Base-by-base conservation (phyloP, 2,113 vertebrate genomes). In the Ageneiosus marmoratus region DNA sequence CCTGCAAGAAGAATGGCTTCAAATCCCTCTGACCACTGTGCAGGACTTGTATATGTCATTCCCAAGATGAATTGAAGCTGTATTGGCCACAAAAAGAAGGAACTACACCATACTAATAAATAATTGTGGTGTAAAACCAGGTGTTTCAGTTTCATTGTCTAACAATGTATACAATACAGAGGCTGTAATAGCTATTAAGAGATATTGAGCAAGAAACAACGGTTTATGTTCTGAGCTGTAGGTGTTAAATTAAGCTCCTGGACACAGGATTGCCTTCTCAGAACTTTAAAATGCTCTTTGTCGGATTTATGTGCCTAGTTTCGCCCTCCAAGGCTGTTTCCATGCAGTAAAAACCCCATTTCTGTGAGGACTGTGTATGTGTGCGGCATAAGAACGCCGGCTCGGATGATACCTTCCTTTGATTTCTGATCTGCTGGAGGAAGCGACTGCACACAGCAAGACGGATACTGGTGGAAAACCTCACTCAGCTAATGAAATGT, bases 221-320 rank as follows among this genome's bases (percentile, higher is more conserved):
- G 69, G 77, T 85, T 83, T 76, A 80, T 34, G 83, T 78, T 81
- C 63, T 69, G 82, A 41, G 69, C 79, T 67, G 16, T 34, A 56
- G 83, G 60, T 86, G 72, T 81, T 81, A 55, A 90, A 84, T 79
- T 62, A 82, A 85, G 50, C 55, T 65, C 80, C 79, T 82, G 86
- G 78, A 81, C 44, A 58, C 46, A 44, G 44, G 51, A 53, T 6
- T 22, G n/a, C 58, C 55, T 62, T 20, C 22, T 6, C 32, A 16
- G 32, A 79, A 86, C 56, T 29, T 73, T 55, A 65, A 75, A 81
- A 75, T 12, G 76, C 84, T 56, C 41, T 58, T 74, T 44, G 67
- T 51, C 24, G 55, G 80, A 79, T 79, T 75, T 79, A 67, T 46
- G 48, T 6, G 69, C 6, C 56, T 24, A n/a, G 46, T 41, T 50